Evolutionary conservation across 2,113 vertebrate genomes (phyloP).

Genomic region (Bufo bufo): DNA sequence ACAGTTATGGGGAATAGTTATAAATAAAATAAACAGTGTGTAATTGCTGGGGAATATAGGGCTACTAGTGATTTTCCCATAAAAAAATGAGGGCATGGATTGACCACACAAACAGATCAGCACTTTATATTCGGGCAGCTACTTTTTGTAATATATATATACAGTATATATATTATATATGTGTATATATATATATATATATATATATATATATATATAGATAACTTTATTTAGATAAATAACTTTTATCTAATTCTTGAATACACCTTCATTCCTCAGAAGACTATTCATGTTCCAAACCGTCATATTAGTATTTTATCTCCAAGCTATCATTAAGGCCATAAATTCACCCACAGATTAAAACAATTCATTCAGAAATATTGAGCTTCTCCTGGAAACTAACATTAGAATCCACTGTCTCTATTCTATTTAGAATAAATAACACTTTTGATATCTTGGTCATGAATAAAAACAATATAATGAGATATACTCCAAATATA

Average conservation of each 20-base stretch:
- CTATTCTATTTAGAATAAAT: not conserved
- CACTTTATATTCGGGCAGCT: no score
- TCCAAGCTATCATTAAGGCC: not conserved
- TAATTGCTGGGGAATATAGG: no score
- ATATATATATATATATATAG: not conserved
- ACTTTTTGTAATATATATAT: no score
- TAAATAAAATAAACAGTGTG: no score
- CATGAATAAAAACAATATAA: constrained; percentile 39
- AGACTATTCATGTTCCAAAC: not conserved
- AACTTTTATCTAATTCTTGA: not conserved
- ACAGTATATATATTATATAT: no score
- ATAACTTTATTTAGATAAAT: no score
- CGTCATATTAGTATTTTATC: not conserved
- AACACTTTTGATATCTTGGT: not conserved
- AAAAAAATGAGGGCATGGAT: no score
- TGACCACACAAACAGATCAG: no score
- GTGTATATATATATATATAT: no score
- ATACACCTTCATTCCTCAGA: not conserved
- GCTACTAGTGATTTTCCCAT: no score
- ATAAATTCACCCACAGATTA: not conserved
- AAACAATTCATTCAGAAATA: not conserved
- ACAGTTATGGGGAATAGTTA: no score
- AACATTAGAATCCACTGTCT: not conserved
- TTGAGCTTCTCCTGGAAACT: not conserved
- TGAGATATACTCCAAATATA: constrained; percentile 1